Base-by-base conservation (phyloP, 1,140 invertebrate species). In the Aphaenogaster ashmeadi region DNA sequence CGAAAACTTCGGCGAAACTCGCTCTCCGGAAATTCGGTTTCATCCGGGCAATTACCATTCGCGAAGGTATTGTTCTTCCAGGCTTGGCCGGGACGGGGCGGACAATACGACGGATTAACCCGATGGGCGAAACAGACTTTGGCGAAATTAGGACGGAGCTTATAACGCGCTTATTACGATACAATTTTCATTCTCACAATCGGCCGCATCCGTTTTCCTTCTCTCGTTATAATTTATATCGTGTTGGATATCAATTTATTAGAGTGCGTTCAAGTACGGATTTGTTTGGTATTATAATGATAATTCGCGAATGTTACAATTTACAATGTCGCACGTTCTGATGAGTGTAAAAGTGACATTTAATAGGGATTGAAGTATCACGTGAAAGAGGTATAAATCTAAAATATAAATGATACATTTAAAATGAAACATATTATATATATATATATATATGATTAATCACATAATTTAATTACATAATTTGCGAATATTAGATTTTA, bases 31-130 rank as follows among this genome's bases (percentile, higher is more conserved):
- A 83, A 83, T 54, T 83, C 67, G 80, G 80, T 74, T 60, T 84
- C 80, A 75, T 62, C 80, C 80, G 80, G 41, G 80, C 80, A 84
- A 84, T 84, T 84, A 84, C 80, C 80, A 84, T 84, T 84, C 69
- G 27, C 80, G 33, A 27, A 75, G 69, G 80, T 50, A 84, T 84
- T 84, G 80, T 84, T 84, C 80, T 84, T 75, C 54, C 67, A 69
- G 15, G 80, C 54, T 54, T 50, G 15, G 80, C 54, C 33, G 54
- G 67, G 41, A 74, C 56, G 41, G 41, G 54, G 54, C 54, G 80
- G 80, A 84, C 80, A 84, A 84, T 84, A 75, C 80, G 69, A 84
- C 80, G 80, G 80, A 84, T 84, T 84, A 84, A 54, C 54, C n/a
- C n/a, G 72, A 77, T 77, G 72, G 41, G 54, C 72, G 54, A 62